phyloP scores from a whole-genome alignment of 2,888 invertebrate species.

The Empis stercorea region DNA sequence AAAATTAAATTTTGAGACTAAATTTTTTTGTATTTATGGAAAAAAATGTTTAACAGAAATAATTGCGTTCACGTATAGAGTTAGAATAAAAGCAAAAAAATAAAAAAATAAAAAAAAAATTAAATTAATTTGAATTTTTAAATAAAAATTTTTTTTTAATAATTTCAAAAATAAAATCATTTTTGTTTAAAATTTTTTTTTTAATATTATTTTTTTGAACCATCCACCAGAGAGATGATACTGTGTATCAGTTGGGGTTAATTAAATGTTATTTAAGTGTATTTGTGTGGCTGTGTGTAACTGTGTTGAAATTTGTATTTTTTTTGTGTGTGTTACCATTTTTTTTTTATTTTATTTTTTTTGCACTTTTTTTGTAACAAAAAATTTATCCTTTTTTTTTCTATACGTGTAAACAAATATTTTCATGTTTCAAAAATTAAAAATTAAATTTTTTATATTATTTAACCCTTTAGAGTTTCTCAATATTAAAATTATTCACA shows the following conservation, averaged over 20 bases:
- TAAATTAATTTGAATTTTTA: not conserved
- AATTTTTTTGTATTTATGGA: not conserved
- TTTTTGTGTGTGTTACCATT: constrained; percentile 3
- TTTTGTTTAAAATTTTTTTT: constrained; percentile 10
- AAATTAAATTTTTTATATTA: not conserved
- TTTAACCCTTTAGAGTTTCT: too few species aligned
- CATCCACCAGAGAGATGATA: constrained; percentile 13
- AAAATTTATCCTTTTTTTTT: constrained; percentile 5
- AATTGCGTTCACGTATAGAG: constrained; percentile 10
- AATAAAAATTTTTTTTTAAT: not conserved
- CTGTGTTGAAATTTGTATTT: constrained; percentile 7
- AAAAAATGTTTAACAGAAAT: not conserved
- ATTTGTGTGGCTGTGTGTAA: constrained; percentile 1
- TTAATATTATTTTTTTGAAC: constrained; percentile 11
- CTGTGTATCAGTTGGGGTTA: not conserved
- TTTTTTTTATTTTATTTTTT: not conserved
- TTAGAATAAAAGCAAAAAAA: not conserved
- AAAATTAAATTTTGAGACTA: not conserved
- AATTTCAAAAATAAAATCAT: constrained; percentile 12
- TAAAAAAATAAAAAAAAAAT: not conserved
- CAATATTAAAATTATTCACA: too few species aligned
- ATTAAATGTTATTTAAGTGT: constrained; percentile 1
- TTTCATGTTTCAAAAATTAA: not conserved
- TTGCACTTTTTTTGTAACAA: not conserved
- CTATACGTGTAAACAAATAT: constrained; percentile 13